Conservation (phyloP, 1,140 invertebrate species). For the Diprion similis region DNA sequence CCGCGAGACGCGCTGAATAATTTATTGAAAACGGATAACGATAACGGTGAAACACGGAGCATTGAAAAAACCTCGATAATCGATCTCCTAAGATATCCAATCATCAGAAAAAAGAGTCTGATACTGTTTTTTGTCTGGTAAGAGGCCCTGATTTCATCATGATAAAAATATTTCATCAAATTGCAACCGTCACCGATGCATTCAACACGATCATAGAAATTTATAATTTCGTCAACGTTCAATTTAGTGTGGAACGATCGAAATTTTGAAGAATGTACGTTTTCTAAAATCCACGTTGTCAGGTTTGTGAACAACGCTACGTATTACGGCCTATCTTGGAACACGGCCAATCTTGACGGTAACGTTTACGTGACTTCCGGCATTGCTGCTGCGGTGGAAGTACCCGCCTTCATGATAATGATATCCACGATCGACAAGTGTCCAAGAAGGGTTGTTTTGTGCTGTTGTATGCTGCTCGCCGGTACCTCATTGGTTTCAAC, state of each 20-base stretch:
- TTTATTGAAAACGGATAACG: constrained; percentile 57
- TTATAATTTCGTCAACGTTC: constrained; percentile 9
- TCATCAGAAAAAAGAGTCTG: constrained; percentile 73
- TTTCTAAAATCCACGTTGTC: constrained; percentile 35
- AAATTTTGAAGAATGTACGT: background rate
- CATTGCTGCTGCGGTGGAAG: constrained; percentile 79
- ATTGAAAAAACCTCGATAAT: constrained; percentile 65
- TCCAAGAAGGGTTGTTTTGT: constrained; percentile 74
- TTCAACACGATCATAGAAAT: background rate
- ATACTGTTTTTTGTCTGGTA: constrained; percentile 83
- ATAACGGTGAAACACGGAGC: constrained; percentile 50
- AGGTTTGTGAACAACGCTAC: constrained; percentile 81
- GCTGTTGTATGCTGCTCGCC: constrained; percentile 73
- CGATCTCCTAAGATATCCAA: constrained; percentile 75
- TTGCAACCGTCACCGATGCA: background rate
- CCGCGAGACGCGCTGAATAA: constrained; percentile 63
- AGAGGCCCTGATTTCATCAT: constrained; percentile 28
- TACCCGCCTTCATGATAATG: constrained; percentile 76
- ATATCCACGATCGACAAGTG: constrained; percentile 74
- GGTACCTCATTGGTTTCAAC: constrained; percentile 69
- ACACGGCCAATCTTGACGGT: constrained; percentile 75
- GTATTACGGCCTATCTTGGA: constrained; percentile 85
- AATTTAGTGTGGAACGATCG: constrained; percentile 7
- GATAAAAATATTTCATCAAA: constrained; percentile 3
- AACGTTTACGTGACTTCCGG: constrained; percentile 80